Evolutionary conservation across 2,888 invertebrate species (phyloP).

Genomic region (Eugnorisma glareosa): DNA sequence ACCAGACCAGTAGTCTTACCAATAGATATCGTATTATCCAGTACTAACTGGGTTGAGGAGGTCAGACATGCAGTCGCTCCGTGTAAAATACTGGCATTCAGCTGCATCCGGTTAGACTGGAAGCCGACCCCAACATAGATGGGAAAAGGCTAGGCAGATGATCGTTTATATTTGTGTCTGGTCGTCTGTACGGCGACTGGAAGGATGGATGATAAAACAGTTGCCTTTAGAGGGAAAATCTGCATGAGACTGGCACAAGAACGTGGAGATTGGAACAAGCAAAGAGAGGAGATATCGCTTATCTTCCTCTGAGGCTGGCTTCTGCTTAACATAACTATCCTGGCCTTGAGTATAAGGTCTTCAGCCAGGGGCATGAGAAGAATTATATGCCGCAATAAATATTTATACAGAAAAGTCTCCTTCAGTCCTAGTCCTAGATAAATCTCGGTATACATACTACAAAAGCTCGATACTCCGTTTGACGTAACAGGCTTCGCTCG

Average conservation of each 20-base stretch:
- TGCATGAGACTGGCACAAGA: neutral
- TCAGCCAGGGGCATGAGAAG: too few relatives aligned
- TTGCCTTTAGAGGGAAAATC: neutral
- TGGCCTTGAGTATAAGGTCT: too few relatives aligned
- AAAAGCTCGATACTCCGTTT: constrained; percentile 25
- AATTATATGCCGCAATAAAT: neutral
- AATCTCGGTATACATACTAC: constrained; percentile 4
- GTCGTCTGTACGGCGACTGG: neutral
- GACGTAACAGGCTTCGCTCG: constrained; percentile 28
- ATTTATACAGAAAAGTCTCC: neutral
- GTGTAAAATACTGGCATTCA: too few relatives aligned
- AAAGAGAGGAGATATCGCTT: too few relatives aligned
- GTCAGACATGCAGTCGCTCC: too few relatives aligned
- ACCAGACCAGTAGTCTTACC: too few relatives aligned
- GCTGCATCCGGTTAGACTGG: too few relatives aligned
- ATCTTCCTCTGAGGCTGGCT: too few relatives aligned
- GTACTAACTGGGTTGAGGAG: too few relatives aligned
- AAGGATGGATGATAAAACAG: neutral
- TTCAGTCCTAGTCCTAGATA: neutral
- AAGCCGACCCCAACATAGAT: neutral
- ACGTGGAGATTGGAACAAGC: neutral
- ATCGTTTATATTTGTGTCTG: neutral
- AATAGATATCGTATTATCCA: too few relatives aligned
- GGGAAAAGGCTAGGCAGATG: neutral
- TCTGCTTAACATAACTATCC: too few relatives aligned